A percentile compares a stretch with the other conserved stretches of the same genome.
Conservation (phyloP, 1,140 invertebrate genomes). For the Helicoverpa zea region DNA sequence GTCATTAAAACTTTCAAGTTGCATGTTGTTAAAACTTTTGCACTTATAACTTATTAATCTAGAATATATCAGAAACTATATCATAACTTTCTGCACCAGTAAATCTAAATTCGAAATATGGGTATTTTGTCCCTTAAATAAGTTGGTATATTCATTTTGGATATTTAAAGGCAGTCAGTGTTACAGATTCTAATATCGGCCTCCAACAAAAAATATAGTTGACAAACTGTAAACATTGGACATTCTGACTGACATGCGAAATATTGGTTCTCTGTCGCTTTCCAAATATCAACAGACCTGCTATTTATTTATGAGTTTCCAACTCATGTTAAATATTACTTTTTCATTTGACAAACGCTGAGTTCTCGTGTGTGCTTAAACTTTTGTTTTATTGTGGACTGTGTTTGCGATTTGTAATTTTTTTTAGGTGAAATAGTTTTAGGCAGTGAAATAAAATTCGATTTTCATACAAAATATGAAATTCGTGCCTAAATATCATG, state of each 20-base stretch:
- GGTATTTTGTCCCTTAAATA: neutral
- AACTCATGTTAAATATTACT: conserved; percentile 44
- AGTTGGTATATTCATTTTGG: neutral
- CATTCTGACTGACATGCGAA: conserved; percentile 36
- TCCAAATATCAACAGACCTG: conserved; percentile 41
- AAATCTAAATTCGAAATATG: neutral
- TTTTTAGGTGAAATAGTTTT: neutral
- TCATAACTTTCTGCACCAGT: too few species aligned
- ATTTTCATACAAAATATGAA: too few species aligned
- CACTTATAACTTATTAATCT: too few species aligned
- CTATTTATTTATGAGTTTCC: conserved; percentile 47
- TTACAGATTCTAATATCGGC: conserved; percentile 32
- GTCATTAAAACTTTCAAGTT: too few species aligned
- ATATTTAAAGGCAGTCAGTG: neutral
- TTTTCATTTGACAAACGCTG: conserved; percentile 41
- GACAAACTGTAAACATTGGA: conserved; percentile 20
- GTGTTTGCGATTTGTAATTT: conserved; percentile 1
- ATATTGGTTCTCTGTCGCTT: conserved; percentile 45
- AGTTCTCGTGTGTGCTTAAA: neutral
- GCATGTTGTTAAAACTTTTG: too few species aligned
- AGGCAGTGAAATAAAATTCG: too few species aligned
- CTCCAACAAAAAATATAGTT: conserved; percentile 44
- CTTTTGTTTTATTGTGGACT: neutral
- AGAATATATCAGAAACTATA: too few species aligned
- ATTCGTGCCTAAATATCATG: too few species aligned